Evolutionary conservation across 2,113 vertebrate genomes (phyloP).

Genomic region (Crotophaga sulcirostris): DNA sequence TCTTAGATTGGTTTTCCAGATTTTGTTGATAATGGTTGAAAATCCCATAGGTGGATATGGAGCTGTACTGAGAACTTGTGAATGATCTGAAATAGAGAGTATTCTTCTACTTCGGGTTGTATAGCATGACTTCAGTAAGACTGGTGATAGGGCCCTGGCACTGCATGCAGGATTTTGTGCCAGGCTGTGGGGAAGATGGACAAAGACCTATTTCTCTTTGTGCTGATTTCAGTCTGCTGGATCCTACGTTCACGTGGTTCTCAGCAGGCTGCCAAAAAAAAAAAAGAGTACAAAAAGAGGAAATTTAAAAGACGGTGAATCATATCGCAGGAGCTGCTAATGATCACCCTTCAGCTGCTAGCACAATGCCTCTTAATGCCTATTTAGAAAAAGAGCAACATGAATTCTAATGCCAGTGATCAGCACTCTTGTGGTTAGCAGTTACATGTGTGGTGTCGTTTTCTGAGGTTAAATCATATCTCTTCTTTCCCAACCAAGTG

Average conservation of each 20-base stretch:
- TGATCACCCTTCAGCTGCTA: slow-evolving; percentile 73
- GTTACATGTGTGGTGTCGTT: slow-evolving; percentile 4
- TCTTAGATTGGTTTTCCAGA: too few species aligned
- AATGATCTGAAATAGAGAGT: not conserved
- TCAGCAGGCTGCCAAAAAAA: slow-evolving; percentile 21
- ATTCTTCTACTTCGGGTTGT: not conserved
- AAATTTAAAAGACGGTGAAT: slow-evolving; percentile 68
- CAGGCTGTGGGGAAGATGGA: not conserved
- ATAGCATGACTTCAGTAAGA: not conserved
- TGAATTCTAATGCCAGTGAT: slow-evolving; percentile 56
- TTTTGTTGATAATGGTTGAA: too few species aligned
- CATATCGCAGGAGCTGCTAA: slow-evolving; percentile 66
- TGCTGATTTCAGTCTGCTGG: not conserved
- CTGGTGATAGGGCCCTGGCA: not conserved
- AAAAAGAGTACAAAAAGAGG: not conserved
- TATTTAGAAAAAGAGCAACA: slow-evolving; percentile 74
- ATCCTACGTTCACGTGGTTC: slow-evolving; percentile 44
- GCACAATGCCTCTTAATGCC: slow-evolving; percentile 72
- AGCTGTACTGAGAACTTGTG: too few species aligned
- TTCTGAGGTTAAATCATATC: slow-evolving; percentile 48
- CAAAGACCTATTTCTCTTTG: not conserved
- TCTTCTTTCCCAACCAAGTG: not conserved
- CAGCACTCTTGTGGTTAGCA: slow-evolving; percentile 63
- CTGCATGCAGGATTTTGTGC: not conserved
- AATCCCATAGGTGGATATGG: too few species aligned